These are phyloP conservation scores for Sepiola atlantica DNA, from an alignment of 2,888 invertebrate species.

Conservation along the genomic window DNA sequence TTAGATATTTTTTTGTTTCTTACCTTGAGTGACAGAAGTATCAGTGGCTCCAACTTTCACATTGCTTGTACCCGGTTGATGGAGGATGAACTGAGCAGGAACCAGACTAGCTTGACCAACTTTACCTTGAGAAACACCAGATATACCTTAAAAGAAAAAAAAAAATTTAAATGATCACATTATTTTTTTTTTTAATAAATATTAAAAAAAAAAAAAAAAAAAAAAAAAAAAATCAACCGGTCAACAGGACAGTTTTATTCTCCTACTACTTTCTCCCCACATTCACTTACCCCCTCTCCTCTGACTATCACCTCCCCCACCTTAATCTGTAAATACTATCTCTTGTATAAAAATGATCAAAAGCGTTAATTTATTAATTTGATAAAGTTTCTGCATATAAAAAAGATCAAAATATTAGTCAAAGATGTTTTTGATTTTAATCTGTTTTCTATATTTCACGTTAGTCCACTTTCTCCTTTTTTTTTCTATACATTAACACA, in stretches of 20 bases:
- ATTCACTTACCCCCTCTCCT: too few relatives aligned
- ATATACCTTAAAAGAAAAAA: conserved; percentile 49
- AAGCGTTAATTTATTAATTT: too few relatives aligned
- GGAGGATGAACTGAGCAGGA: conserved; percentile 65
- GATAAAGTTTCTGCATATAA: too few relatives aligned
- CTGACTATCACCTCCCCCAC: too few relatives aligned
- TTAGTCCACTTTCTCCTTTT: too few relatives aligned
- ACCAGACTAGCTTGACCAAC: conserved; percentile 63
- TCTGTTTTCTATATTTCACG: too few relatives aligned
- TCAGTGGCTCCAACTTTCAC: conserved; percentile 33
- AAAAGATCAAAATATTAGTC: too few relatives aligned
- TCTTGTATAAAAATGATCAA: too few relatives aligned
- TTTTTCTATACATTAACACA: too few relatives aligned
- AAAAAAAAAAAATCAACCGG: background rate
- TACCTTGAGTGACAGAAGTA: conserved; percentile 34
- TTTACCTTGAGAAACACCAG: conserved; percentile 56
- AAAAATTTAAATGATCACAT: background rate
- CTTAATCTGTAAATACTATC: too few relatives aligned
- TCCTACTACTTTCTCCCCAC: too few relatives aligned
- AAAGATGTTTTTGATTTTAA: too few relatives aligned
- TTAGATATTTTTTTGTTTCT: conserved; percentile 39
- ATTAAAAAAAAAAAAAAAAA: background rate
- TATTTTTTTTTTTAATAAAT: background rate
- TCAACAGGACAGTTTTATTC: background rate
- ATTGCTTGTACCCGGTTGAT: conserved; percentile 56